A percentile compares a stretch with the other conserved stretches of the same genome.
Evolutionary conservation across 2,888 invertebrate genomes (phyloP).

Genomic region (Perdita meconis): DNA sequence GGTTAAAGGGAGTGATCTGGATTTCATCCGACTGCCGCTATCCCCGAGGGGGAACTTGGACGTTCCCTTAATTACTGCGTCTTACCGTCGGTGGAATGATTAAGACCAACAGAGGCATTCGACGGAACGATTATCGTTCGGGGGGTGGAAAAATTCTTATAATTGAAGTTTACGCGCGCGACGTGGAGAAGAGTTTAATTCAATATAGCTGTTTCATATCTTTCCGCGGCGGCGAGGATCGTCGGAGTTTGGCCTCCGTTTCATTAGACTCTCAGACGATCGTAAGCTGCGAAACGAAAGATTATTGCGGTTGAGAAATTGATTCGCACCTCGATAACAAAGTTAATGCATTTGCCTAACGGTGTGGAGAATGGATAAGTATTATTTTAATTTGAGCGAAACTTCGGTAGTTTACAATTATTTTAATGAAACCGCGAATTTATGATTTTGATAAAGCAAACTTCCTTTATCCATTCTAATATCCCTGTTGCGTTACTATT

Average conservation of each 20-base stretch:
- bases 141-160: slow-evolving; percentile 44
- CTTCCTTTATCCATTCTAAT: slow-evolving; percentile 4
- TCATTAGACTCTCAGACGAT: slow-evolving; percentile 23
- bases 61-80: slow-evolving; percentile 79
- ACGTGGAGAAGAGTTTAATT: slow-evolving; percentile 14
- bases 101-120: slow-evolving; percentile 55
- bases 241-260: slow-evolving; percentile 4
- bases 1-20: slow-evolving; percentile 76
- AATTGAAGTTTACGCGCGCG: slow-evolving; percentile 45
- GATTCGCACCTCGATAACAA: not conserved
- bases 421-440: slow-evolving; percentile 1
- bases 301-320: not conserved
- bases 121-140: slow-evolving; percentile 52
- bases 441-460: not conserved
- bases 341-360: not conserved
- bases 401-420: slow-evolving; percentile 29
- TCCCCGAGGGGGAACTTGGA: slow-evolving; percentile 72
- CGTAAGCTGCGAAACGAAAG: not conserved
- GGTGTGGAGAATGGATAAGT: not conserved
- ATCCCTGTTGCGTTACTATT: slow-evolving; percentile 1
- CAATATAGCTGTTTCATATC: slow-evolving; percentile 11
- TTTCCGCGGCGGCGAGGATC: not conserved
- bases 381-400: not conserved
- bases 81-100: slow-evolving; percentile 72
- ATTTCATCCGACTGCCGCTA: slow-evolving; percentile 73